Evolutionary conservation across 2,888 invertebrate genomes (phyloP), one percentile per base, ranked within the genome.

Genomic region (Buathra laborator): DNA sequence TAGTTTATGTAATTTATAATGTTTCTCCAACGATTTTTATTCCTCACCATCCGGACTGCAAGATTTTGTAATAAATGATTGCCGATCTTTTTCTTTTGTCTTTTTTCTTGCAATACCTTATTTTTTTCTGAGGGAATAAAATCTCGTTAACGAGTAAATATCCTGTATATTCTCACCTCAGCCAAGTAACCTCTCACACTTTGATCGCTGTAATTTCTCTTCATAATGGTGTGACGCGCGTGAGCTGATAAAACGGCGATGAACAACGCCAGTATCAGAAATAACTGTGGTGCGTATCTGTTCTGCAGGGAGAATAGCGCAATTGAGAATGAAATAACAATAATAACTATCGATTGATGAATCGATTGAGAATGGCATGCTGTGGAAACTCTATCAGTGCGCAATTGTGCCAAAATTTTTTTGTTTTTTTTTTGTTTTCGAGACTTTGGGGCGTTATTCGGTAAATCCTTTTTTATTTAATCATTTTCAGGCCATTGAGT

Each of bases 121-220:
- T 37, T 37, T 37, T 37, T 37, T 37, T 24, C 3, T 24, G 24
- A 0, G 37, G 6, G 6, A 37, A 37, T 37, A 37, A 37, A 5
- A 7, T 37, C 1, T 5, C 37, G 6, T 37, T 37, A 5, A 9
- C 37, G 37, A 37, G 9, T 37, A 37, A 7, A 5, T 9, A 37
- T 37, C 37, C 5, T 37, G 37, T 37, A 84, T 89, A 84, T 89
- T 90, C 66, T 88, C 95, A 97, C 98, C 96, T 98, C 97, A 14
- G 97, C 97, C 90, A 97, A 95, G 93, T 98, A 98, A 93, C 96
- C 97, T 91, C 96, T 96, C 68, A 98, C 96, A 84, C 97, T 97
- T 92, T 96, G 96, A 94, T 98, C 98, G 66, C 97, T 97, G 94
- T 97, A 96, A 92, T 97, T 97, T 90, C 97, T 95, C 93, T 96